phyloP scores from a whole-genome alignment of 1,140 invertebrate genomes.

The Sarcophaga peregrina region DNA sequence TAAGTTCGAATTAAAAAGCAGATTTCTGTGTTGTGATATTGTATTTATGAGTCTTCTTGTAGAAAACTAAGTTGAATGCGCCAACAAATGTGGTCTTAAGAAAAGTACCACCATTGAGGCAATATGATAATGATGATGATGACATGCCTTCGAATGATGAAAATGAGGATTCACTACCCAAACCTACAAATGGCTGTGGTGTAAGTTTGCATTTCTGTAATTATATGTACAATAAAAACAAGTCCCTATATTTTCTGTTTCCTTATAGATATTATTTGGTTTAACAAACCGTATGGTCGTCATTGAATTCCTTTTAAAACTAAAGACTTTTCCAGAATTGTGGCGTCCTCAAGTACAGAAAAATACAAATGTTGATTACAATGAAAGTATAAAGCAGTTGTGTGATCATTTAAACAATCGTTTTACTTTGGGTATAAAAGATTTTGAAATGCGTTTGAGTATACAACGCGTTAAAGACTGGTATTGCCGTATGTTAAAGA shows the following conservation, averaged over 20 bases:
- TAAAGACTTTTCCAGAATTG: slow-evolving; percentile 1
- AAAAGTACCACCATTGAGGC: background rate
- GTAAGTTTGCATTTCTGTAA: background rate
- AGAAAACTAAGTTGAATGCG: background rate
- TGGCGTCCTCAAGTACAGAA: background rate
- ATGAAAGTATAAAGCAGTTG: slow-evolving; percentile 1
- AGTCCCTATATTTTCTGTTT: background rate
- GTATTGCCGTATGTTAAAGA: slow-evolving; percentile 7
- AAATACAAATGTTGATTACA: background rate
- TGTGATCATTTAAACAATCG: background rate
- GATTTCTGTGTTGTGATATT: no score
- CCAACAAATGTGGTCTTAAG: background rate
- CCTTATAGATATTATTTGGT: slow-evolving; percentile 29
- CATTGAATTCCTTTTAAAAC: background rate
- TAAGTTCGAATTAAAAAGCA: no score
- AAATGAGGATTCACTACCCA: slow-evolving; percentile 20
- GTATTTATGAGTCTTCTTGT: background rate
- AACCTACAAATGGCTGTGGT: slow-evolving; percentile 13
- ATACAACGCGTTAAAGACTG: slow-evolving; percentile 14
- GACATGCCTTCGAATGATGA: slow-evolving; percentile 32
- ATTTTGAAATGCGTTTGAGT: slow-evolving; percentile 17
- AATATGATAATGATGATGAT: background rate
- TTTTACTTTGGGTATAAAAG: background rate
- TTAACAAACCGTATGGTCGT: slow-evolving; percentile 8
- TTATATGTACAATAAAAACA: background rate